Conservation (phyloP, 2,888 invertebrate genomes). For the Pheosia tremula region DNA sequence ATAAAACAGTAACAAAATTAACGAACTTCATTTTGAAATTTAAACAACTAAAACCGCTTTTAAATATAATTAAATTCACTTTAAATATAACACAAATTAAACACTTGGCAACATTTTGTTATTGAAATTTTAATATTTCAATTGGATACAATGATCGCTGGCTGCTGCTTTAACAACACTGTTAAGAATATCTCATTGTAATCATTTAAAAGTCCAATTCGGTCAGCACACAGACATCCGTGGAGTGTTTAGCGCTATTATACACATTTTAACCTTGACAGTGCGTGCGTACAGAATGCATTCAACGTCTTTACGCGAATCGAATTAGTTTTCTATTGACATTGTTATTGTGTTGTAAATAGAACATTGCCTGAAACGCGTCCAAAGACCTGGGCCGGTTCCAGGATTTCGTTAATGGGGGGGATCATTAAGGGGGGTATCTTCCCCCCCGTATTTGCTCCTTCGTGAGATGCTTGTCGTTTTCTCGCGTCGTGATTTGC, state of each 20-base stretch:
- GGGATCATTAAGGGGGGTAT: too few relatives aligned
- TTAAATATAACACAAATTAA: not conserved
- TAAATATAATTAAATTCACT: not conserved
- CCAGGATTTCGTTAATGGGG: too few relatives aligned
- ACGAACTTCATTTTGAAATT: conserved; percentile 27
- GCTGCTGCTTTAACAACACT: conserved; percentile 50
- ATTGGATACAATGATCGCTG: conserved; percentile 28
- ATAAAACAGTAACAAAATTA: conserved; percentile 17
- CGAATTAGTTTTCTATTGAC: conserved; percentile 16
- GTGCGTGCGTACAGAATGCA: conserved; percentile 41
- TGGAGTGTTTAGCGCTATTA: conserved; percentile 52
- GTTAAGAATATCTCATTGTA: conserved; percentile 56
- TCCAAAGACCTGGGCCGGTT: too few relatives aligned
- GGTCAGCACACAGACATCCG: conserved; percentile 49
- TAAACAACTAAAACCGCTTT: conserved; percentile 14
- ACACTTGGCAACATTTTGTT: conserved; percentile 1
- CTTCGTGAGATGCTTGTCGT: too few relatives aligned
- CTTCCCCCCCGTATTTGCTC: too few relatives aligned
- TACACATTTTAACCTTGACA: conserved; percentile 44
- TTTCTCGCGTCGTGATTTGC: too few relatives aligned
- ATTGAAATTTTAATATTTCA: not conserved
- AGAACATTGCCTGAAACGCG: not conserved
- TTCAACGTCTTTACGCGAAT: conserved; percentile 34
- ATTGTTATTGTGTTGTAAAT: not conserved
- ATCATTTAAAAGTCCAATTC: conserved; percentile 71